Evolutionary conservation across 2,888 invertebrate genomes (phyloP), one percentile per base, ranked within the genome.

Genomic region (Epicampocera succincta): DNA sequence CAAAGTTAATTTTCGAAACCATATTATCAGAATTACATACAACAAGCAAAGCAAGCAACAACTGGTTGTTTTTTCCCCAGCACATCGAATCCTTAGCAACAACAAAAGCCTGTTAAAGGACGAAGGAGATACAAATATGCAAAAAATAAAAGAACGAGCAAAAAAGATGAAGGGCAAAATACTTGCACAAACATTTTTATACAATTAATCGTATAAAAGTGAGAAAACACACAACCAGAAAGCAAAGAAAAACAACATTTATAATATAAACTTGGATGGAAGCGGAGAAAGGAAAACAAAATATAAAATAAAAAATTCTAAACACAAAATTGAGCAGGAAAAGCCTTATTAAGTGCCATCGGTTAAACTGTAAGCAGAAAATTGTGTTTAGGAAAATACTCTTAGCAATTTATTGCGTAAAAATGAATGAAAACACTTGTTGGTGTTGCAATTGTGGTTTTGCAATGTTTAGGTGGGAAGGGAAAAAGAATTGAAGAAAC

Each of bases 1-100:
- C 74, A 78, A 82, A 77, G 81, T 77, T 73, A 77, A 81, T 81
- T 81, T 77, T 65, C 73, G 63, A 65, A 81, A 74, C 71, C 71
- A 66, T 60, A 80, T 80, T 76, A 80, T 48, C 63, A 68, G 25
- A 61, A 80, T 52, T 68, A 50, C 65, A 46, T 48, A 40, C 46
- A 42, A 12, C 29, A 13, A 68, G 1, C 15, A 17, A 44, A 21
- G 19, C 11, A 38, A 46, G 52, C 42, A n/a, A 50, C 17, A 50
- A 46, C 33, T 44, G 25, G 17, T 56, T 65, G 12, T 74, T 52
- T 29, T 48, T 25, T n/a, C 46, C 15, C 9, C 11, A 6, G 33
- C 33, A 33, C 33, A 33, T 33, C 42, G 11, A 42, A 25, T 73
- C 61, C 50, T 52, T 52, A 44, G 50, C 38, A 29, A 17, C n/a